A percentile compares a stretch with the other conserved stretches of the same genome.
These are phyloP conservation scores for Alloscopus bannaensis DNA, from an alignment of 2,888 invertebrate species.

Conservation along the genomic window DNA sequence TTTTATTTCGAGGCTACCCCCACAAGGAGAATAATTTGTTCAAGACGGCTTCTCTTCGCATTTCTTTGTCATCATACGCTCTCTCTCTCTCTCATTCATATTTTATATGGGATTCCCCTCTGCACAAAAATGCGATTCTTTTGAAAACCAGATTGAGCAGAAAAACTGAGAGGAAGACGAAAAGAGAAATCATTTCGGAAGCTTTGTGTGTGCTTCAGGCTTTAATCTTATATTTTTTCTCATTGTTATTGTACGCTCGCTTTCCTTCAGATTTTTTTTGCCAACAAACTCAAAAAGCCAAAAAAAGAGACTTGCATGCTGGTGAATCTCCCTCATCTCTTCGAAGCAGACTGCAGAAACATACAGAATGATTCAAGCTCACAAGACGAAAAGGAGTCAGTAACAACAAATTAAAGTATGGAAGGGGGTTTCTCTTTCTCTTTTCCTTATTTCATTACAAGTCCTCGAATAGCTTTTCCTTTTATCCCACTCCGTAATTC, in stretches of 20 bases:
- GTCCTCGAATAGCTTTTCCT: constrained; percentile 14
- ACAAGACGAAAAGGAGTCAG: constrained; percentile 5
- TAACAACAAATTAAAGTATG: constrained; percentile 23
- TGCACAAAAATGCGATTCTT: too few relatives aligned
- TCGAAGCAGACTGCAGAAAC: not conserved
- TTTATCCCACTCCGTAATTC: constrained; percentile 18
- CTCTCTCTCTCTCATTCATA: constrained; percentile 6
- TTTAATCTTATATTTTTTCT: constrained; percentile 30
- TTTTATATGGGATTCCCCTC: too few relatives aligned
- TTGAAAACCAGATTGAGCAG: too few relatives aligned
- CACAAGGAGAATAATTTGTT: constrained; percentile 29
- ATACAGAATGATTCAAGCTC: constrained; percentile 18
- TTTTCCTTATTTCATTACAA: constrained; percentile 19
- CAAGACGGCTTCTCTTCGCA: constrained; percentile 1
- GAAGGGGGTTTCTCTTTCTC: constrained; percentile 9
- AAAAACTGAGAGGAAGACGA: too few relatives aligned
- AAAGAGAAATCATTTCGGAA: constrained; percentile 47
- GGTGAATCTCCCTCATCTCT: constrained; percentile 1
- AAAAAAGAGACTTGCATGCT: constrained; percentile 3
- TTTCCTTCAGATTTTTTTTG: not conserved
- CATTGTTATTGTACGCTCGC: constrained; percentile 26
- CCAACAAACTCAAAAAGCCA: constrained; percentile 1
- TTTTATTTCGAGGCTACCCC: constrained; percentile 7
- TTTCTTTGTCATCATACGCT: constrained; percentile 29
- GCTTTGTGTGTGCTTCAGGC: constrained; percentile 27